Evolutionary conservation across 2,888 invertebrate species (phyloP).

Genomic region (Lasioglossum villosulum): DNA sequence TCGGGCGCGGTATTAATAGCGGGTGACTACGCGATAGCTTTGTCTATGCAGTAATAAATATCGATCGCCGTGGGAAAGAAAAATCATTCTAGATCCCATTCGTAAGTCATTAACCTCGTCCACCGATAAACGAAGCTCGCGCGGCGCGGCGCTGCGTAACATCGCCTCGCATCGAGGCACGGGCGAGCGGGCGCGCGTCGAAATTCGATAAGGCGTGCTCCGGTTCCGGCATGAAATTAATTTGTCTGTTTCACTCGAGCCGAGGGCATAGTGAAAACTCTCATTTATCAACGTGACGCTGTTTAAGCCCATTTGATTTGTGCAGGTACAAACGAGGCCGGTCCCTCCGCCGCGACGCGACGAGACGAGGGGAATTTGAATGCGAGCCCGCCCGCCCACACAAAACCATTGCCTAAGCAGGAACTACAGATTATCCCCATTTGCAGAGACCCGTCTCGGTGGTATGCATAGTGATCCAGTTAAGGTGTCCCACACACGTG

Average conservation of each 20-base stretch:
- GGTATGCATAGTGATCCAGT: constrained; percentile 45
- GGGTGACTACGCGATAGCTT: not conserved
- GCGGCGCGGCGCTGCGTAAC: not conserved
- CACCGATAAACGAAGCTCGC: constrained; percentile 4
- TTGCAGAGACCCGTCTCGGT: constrained; percentile 34
- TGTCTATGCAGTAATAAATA: constrained; percentile 24
- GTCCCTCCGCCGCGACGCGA: not conserved
- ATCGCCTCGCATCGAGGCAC: not conserved
- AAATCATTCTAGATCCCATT: constrained; percentile 25
- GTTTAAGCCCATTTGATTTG: constrained; percentile 62
- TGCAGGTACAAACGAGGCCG: constrained; percentile 56
- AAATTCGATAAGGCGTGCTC: constrained; percentile 37
- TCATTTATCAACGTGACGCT: constrained; percentile 63
- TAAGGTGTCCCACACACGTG: constrained; percentile 48
- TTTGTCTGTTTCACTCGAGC: constrained; percentile 52
- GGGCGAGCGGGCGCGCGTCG: not conserved
- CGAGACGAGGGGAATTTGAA: constrained; percentile 51
- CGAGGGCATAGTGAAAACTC: constrained; percentile 41
- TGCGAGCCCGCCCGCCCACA: constrained; percentile 34
- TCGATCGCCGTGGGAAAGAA: constrained; percentile 34
- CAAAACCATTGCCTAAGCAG: constrained; percentile 62
- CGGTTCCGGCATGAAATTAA: constrained; percentile 44
- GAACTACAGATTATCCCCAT: constrained; percentile 63
- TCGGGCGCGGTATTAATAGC: constrained; percentile 1
- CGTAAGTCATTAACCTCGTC: constrained; percentile 20